These are phyloP conservation scores for Cirrhinus mrigala DNA, from an alignment of 2,797 vertebrate genomes.

Conservation along the genomic window DNA sequence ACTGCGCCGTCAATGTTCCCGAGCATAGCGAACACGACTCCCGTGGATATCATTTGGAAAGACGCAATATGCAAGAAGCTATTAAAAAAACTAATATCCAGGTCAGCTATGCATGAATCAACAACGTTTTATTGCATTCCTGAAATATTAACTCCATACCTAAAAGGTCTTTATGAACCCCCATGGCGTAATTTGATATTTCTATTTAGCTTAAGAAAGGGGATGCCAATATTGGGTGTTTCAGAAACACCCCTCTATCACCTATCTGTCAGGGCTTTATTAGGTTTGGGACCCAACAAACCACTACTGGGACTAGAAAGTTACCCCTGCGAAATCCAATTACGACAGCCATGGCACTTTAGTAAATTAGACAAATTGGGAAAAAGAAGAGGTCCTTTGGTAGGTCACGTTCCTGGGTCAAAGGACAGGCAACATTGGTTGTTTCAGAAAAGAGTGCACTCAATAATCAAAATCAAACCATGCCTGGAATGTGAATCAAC, in stretches of 20 bases:
- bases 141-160: slow-evolving; percentile 54
- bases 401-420: slow-evolving; percentile 55
- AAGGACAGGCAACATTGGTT: slow-evolving; percentile 41
- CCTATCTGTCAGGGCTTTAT: slow-evolving; percentile 61
- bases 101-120: slow-evolving; percentile 21
- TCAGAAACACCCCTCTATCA: slow-evolving; percentile 44
- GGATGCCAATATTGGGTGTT: slow-evolving; percentile 33
- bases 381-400: slow-evolving; percentile 27
- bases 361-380: slow-evolving; percentile 55
- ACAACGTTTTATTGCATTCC: slow-evolving; percentile 42
- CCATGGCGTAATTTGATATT: slow-evolving; percentile 24
- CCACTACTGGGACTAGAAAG: slow-evolving; percentile 60
- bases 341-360: slow-evolving; percentile 57
- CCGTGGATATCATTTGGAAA: slow-evolving; percentile 38
- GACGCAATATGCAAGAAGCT: slow-evolving; percentile 25
- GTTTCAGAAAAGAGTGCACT: slow-evolving; percentile 34
- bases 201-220: slow-evolving; percentile 25
- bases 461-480: slow-evolving; percentile 48
- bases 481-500: slow-evolving; percentile 50
- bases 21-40: slow-evolving; percentile 38
- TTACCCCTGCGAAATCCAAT: slow-evolving; percentile 62
- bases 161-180: slow-evolving; percentile 46
- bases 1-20: slow-evolving; percentile 23
- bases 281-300: slow-evolving; percentile 66
- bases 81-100: slow-evolving; percentile 53